Conservation (phyloP, 2,888 invertebrate species). For the Zygothrica quintamaculata region DNA sequence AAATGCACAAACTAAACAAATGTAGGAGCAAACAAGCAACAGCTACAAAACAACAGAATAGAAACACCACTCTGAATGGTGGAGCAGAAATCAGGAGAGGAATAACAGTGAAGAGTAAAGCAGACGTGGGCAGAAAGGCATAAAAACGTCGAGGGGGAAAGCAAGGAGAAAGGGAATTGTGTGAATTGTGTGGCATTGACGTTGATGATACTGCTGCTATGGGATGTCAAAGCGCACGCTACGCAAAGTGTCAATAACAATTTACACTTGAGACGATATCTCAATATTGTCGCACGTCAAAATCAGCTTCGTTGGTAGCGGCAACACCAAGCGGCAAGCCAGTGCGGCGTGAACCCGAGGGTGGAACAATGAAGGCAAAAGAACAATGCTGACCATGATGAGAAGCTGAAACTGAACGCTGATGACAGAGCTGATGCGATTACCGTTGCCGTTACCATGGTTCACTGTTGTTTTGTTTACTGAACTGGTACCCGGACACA, state of each 20-base stretch:
- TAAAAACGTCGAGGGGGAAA: background rate
- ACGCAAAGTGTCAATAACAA: constrained; percentile 78
- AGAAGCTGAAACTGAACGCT: constrained; percentile 35
- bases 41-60: constrained; percentile 16
- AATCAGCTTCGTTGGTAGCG: constrained; percentile 45
- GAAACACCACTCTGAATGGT: constrained; percentile 8
- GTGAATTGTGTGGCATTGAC: constrained; percentile 50
- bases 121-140: constrained; percentile 2
- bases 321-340: constrained; percentile 24
- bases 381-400: constrained; percentile 42
- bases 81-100: background rate
- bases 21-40: constrained; percentile 53
- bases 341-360: constrained; percentile 8
- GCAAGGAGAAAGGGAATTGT: background rate
- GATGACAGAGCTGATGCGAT: constrained; percentile 40
- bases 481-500: constrained; percentile 35
- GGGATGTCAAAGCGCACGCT: constrained; percentile 47
- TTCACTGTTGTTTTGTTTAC: constrained; percentile 56
- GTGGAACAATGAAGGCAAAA: constrained; percentile 8
- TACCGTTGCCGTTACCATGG: constrained; percentile 26
- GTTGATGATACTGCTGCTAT: constrained; percentile 61
- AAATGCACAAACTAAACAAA: constrained; percentile 70
- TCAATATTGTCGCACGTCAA: constrained; percentile 76
- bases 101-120: background rate
- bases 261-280: constrained; percentile 80